A percentile compares a stretch with the other conserved stretches of the same genome.
These are phyloP conservation scores for Osmerus eperlanus DNA, from an alignment of 2,113 vertebrate species.

Conservation along the genomic window DNA sequence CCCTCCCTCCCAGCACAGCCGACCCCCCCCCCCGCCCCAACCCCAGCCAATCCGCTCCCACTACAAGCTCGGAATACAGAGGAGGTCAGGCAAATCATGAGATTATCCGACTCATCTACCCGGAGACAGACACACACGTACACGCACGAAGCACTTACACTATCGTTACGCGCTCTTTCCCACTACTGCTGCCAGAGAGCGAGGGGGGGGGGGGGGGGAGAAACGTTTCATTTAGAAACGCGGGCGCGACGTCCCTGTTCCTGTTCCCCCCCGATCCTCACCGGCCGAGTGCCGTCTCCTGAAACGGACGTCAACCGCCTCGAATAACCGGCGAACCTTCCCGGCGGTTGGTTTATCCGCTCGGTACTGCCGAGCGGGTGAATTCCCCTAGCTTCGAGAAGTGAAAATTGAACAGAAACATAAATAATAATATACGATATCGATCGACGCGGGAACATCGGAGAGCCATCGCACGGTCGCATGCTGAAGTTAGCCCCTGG, in stretches of 20 bases:
- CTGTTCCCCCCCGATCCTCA: too few relatives aligned
- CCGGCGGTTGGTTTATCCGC: too few relatives aligned
- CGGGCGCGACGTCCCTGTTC: too few relatives aligned
- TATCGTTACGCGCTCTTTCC: constrained; percentile 46
- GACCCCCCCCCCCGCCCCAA: not conserved
- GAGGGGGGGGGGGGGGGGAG: not conserved
- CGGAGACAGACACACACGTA: constrained; percentile 1
- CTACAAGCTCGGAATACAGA: constrained; percentile 46
- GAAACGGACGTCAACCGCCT: too few relatives aligned
- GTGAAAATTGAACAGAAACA: not conserved
- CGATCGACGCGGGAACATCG: too few relatives aligned
- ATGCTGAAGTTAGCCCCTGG: too few relatives aligned
- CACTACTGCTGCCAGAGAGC: constrained; percentile 33
- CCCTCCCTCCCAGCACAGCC: constrained; percentile 1
- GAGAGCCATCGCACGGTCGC: too few relatives aligned
- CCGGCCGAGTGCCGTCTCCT: too few relatives aligned
- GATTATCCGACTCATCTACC: constrained; percentile 70
- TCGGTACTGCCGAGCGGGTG: too few relatives aligned
- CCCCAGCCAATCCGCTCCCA: constrained; percentile 53
- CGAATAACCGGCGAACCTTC: too few relatives aligned
- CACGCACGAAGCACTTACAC: constrained; percentile 7
- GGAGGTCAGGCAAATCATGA: constrained; percentile 66
- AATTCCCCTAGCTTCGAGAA: not conserved
- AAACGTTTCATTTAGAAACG: constrained; percentile 11
- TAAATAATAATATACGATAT: too few relatives aligned